Conservation (phyloP, 2,888 invertebrate genomes). For the Ophion obscuratus region DNA sequence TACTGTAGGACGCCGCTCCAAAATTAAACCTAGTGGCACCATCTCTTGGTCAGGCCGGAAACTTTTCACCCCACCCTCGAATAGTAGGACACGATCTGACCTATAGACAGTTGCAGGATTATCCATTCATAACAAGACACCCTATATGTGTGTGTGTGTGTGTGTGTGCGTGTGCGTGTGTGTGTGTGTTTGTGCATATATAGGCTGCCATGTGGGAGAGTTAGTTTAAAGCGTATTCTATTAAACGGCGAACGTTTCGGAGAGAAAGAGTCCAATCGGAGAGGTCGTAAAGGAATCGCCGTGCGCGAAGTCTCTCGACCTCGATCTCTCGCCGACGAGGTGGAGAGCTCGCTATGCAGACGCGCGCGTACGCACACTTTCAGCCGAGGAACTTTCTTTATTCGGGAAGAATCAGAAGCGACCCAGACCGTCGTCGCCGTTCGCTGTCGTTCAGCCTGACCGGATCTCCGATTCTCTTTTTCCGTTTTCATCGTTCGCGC, state of each 20-base stretch:
- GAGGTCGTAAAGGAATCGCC: conserved; percentile 67
- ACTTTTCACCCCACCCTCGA: no score
- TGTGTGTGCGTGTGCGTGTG: no score
- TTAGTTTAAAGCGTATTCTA: conserved; percentile 16
- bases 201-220: not conserved
- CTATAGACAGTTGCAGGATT: no score
- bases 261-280: conserved; percentile 59
- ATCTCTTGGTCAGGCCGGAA: no score
- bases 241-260: conserved; percentile 32
- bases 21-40: no score
- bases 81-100: no score
- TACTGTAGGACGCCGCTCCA: no score
- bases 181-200: no score
- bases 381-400: conserved; percentile 75
- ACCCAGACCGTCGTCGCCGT: conserved; percentile 50
- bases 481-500: not conserved
- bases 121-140: no score
- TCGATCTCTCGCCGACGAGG: conserved; percentile 72
- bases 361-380: not conserved
- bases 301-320: conserved; percentile 69
- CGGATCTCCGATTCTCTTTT: conserved; percentile 39
- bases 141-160: no score
- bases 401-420: conserved; percentile 69
- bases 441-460: conserved; percentile 41
- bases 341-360: conserved; percentile 27